Evolutionary conservation across 2,113 vertebrate genomes (phyloP).

Genomic region (Takifugu flavidus): DNA sequence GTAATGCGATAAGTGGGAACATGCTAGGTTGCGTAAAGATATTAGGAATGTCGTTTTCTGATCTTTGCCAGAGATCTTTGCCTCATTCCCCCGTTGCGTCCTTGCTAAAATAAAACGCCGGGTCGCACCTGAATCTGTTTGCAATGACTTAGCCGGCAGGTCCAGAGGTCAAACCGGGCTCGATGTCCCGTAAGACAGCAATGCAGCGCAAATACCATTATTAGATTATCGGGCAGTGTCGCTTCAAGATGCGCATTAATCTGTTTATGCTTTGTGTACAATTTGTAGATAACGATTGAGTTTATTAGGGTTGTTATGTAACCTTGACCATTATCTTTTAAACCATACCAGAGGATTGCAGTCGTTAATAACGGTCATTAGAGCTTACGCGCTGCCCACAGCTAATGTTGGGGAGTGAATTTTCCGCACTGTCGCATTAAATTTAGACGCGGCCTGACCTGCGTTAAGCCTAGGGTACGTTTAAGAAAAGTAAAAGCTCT

Average conservation of each 20-base stretch:
- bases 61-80: conserved; percentile 35
- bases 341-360: conserved; percentile 18
- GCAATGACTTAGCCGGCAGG: conserved; percentile 18
- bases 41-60: conserved; percentile 51
- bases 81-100: conserved; percentile 46
- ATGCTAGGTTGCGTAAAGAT: conserved; percentile 44
- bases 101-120: conserved; percentile 44
- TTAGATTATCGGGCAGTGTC: not conserved
- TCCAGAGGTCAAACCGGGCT: conserved; percentile 40
- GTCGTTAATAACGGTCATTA: conserved; percentile 31
- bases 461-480: conserved; percentile 50
- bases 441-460: conserved; percentile 57
- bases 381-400: conserved; percentile 33
- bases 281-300: no score
- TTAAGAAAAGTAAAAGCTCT: conserved; percentile 24
- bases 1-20: conserved; percentile 60
- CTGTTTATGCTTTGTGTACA: no score
- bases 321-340: not conserved
- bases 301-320: no score
- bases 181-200: conserved; percentile 6
- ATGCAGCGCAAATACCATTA: conserved; percentile 15
- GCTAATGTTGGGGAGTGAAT: conserved; percentile 56
- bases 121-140: conserved; percentile 39
- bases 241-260: conserved; percentile 31
- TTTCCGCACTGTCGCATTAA: conserved; percentile 59